Conservation (phyloP, 1,140 invertebrate genomes). For the Radopholus similis region DNA sequence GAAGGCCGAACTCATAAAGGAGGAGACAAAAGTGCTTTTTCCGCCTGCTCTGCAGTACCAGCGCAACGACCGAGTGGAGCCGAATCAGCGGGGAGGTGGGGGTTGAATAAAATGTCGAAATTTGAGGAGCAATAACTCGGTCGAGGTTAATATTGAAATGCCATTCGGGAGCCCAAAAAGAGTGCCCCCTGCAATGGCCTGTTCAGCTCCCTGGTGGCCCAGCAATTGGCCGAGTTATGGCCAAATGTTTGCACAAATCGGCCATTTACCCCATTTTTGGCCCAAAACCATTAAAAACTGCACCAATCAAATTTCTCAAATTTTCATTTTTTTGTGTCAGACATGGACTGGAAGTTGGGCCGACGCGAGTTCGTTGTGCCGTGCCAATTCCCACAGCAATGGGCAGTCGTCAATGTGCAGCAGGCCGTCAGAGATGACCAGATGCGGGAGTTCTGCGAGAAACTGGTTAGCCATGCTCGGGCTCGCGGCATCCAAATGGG, state of each 20-base stretch:
- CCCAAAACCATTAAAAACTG: no score
- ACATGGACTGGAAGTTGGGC: neutral
- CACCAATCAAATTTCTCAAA: no score
- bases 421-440: constrained; percentile 17
- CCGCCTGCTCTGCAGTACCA: constrained; percentile 25
- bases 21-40: constrained; percentile 8
- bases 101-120: neutral
- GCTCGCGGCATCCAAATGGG: no score
- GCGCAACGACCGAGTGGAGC: constrained; percentile 9
- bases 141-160: no score
- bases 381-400: constrained; percentile 3
- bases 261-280: no score
- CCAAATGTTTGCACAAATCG: no score
- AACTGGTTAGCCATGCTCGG: neutral
- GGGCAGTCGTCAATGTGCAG: constrained; percentile 22
- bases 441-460: neutral
- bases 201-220: no score
- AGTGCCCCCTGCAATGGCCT: no score
- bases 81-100: constrained; percentile 1
- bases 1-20: neutral
- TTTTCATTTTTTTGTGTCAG: neutral
- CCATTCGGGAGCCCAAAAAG: no score
- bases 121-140: no score
- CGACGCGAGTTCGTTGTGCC: neutral
- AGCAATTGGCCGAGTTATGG: no score